Percentiles rank a stretch among this genome's conserved stretches.
Conservation (phyloP, 2,797 vertebrate genomes). For the Pogoniulus pusillus region DNA sequence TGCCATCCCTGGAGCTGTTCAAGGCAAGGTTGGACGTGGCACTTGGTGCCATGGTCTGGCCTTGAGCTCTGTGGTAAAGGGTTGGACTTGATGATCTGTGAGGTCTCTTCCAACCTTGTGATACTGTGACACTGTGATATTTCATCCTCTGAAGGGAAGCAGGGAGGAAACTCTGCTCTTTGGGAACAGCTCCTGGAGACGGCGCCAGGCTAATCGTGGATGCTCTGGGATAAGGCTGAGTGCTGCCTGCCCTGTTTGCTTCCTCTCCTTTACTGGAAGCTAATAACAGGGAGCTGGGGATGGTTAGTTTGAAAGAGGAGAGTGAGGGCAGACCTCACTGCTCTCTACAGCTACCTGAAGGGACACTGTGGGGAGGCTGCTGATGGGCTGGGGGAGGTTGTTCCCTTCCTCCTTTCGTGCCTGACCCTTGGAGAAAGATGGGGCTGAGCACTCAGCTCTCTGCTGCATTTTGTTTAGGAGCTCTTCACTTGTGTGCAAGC, state of each 20-base stretch:
- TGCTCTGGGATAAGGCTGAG: neutral
- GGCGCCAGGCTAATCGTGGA: neutral
- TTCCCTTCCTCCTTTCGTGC: fast-evolving
- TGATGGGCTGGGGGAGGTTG: fast-evolving
- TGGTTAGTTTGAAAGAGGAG: neutral
- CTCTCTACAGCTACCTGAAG: too few relatives aligned
- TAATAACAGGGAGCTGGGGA: neutral
- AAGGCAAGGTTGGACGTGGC: too few relatives aligned
- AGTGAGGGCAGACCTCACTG: too few relatives aligned
- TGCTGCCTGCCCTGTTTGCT: neutral
- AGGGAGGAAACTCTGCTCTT: constrained; percentile 11
- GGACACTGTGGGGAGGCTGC: too few relatives aligned
- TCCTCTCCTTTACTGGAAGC: neutral
- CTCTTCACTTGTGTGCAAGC: neutral
- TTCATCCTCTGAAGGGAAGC: neutral
- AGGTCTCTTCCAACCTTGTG: too few relatives aligned
- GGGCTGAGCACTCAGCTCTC: fast-evolving
- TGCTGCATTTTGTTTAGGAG: neutral
- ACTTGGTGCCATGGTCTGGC: too few relatives aligned
- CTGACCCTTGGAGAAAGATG: neutral
- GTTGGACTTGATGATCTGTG: too few relatives aligned
- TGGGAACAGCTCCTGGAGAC: neutral
- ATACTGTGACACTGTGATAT: too few relatives aligned
- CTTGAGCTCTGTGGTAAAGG: too few relatives aligned
- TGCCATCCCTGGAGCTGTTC: too few relatives aligned